Evolutionary conservation across 2,888 invertebrate species (phyloP), one percentile per base, ranked within the genome.

Genomic region (Ethmia dodecea): DNA sequence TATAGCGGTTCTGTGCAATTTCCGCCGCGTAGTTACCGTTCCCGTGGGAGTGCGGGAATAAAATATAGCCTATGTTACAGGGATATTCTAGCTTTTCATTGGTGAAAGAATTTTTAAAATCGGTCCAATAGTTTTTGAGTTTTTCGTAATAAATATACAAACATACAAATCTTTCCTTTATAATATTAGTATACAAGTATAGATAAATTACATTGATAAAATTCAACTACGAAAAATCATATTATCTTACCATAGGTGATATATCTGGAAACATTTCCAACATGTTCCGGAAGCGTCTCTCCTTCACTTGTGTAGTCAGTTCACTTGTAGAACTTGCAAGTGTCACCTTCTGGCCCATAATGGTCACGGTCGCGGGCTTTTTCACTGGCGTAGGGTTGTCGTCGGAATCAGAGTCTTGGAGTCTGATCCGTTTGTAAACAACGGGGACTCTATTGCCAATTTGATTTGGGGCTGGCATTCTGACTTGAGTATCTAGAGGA

Each of bases 261-360:
- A 89, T 73, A 36, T 88, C 83, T 3, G 91, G 91, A 55, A 90
- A 91, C 73, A 89, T 88, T 59, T 89, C 87, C 43, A 87, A 70
- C 72, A 92, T 87, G 64, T 90, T 90, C 58, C 88, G 84, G 58
- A 91, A 88, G 42, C 89, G 78, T 33, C 88, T 78, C 52, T 90
- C 89, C 45, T 88, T 88, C n/a, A 89, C 77, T 27, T 76, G 66
- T 0, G 74, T 68, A 2, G 87, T 79, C 4, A 88, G 61, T 46
- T 81, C 75, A 35, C 30, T 0, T 28, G 31, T 16, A 20, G 5
- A 2, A 10, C 15, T 2, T 8, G 27, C 0, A 5, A 3, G 2
- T 18, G 18, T 18, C 22, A 33, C 31, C 11, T 34, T 34, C 11
- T 26, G 35, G 11, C 29, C 37, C 8, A 28, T 20, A 3, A 35